These are phyloP conservation scores for Picathartes gymnocephalus DNA, from an alignment of 2,113 vertebrate genomes.

Conservation along the genomic window DNA sequence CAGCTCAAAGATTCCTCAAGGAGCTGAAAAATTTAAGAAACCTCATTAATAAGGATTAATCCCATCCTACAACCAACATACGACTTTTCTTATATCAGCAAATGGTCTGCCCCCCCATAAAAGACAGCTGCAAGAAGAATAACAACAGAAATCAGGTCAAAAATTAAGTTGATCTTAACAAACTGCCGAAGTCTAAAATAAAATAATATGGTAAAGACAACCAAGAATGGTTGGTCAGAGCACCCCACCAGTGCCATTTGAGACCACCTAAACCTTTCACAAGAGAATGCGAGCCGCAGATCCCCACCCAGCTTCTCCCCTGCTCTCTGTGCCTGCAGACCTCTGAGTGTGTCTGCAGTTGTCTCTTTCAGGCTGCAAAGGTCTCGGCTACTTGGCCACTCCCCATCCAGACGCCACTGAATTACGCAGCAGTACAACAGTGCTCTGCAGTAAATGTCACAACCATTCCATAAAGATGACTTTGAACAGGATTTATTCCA, in stretches of 20 bases:
- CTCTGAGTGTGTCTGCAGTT: neutral
- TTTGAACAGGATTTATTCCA: neutral
- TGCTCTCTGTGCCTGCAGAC: neutral
- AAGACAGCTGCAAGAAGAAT: neutral
- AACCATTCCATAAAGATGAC: neutral
- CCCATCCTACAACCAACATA: neutral
- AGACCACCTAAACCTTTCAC: neutral
- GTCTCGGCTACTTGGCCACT: neutral
- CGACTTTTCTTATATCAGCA: neutral
- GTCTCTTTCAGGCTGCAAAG: neutral
- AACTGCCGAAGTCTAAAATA: neutral
- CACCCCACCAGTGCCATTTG: neutral
- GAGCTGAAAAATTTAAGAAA: conserved; percentile 22
- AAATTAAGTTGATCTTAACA: neutral
- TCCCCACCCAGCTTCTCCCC: neutral
- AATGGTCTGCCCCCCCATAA: neutral
- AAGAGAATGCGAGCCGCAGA: neutral
- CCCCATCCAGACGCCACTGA: neutral
- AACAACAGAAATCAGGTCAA: neutral
- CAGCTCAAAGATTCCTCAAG: conserved; percentile 19
- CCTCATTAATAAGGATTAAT: neutral
- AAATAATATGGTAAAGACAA: neutral
- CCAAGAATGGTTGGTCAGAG: neutral
- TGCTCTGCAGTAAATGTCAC: neutral
- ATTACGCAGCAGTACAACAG: neutral